Percentiles rank a stretch among this genome's conserved stretches.
These are phyloP conservation scores for Novumbra hubbsi DNA, from an alignment of 2,797 vertebrate species.

Conservation along the genomic window DNA sequence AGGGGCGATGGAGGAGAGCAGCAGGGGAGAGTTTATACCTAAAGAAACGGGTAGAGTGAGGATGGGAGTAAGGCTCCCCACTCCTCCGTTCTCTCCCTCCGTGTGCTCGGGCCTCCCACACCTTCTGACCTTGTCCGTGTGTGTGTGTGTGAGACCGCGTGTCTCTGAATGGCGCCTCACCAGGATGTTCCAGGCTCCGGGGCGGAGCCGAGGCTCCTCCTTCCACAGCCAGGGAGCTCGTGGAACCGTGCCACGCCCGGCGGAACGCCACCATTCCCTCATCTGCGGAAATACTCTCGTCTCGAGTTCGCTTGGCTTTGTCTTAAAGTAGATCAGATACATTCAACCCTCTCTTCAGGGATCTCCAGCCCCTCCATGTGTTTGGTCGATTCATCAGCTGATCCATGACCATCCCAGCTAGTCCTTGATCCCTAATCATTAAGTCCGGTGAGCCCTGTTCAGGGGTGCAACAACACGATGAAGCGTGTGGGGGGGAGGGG, in stretches of 20 bases:
- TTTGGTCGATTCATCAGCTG: no score
- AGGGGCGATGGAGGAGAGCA: slow-evolving; percentile 26
- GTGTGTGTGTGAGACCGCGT: background rate
- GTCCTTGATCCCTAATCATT: no score
- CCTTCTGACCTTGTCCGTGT: background rate
- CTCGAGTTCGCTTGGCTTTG: background rate
- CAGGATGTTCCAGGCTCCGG: slow-evolving; percentile 28
- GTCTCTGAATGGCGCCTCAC: slow-evolving; percentile 23
- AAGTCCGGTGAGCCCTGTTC: no score
- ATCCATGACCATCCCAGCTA: no score
- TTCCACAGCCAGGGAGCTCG: no score
- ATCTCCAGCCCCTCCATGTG: no score
- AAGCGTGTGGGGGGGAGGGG: no score
- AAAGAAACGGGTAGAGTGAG: no score
- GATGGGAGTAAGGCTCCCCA: background rate
- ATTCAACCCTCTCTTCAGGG: no score
- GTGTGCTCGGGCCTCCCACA: slow-evolving; percentile 11
- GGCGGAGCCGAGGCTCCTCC: slow-evolving; percentile 39
- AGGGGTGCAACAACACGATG: no score
- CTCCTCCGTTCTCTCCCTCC: slow-evolving; percentile 21
- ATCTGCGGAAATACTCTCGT: background rate
- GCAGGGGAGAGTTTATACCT: slow-evolving; percentile 5
- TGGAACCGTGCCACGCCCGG: no score
- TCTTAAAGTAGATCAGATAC: background rate
- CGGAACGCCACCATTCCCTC: background rate